Conservation (phyloP, 2,888 invertebrate species). For the Aspidiotus rigidus region DNA sequence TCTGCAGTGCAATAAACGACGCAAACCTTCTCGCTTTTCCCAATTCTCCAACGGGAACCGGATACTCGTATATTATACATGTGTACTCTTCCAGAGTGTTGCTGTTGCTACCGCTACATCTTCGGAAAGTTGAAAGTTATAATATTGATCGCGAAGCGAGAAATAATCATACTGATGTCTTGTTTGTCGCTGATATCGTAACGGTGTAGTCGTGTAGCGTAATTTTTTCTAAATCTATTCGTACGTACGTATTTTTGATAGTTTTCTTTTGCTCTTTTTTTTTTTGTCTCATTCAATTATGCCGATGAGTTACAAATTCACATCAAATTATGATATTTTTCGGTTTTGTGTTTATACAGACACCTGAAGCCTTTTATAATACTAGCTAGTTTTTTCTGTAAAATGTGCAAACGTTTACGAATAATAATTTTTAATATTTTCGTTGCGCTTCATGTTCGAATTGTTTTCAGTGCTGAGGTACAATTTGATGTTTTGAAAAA, state of each 20-base stretch:
- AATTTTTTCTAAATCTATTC: too few species aligned
- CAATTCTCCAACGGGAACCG: too few species aligned
- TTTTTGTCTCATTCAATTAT: slow-evolving; percentile 4
- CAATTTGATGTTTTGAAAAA: slow-evolving; percentile 20
- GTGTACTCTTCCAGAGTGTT: too few species aligned
- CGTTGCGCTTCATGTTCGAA: slow-evolving; percentile 25
- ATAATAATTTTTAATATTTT: slow-evolving; percentile 24
- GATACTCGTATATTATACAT: too few species aligned
- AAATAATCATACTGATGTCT: not conserved
- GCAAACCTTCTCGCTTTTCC: too few species aligned
- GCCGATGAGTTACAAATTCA: slow-evolving; percentile 15
- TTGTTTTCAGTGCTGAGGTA: slow-evolving; percentile 25
- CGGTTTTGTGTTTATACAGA: slow-evolving; percentile 27
- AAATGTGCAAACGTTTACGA: slow-evolving; percentile 30
- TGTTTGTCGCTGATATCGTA: slow-evolving; percentile 8
- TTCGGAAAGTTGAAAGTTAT: slow-evolving; percentile 24
- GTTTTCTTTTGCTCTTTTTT: too few species aligned
- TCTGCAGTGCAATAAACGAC: too few species aligned
- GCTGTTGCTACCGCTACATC: slow-evolving; percentile 5
- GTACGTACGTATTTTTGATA: too few species aligned
- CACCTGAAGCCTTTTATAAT: slow-evolving; percentile 25
- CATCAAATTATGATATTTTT: slow-evolving; percentile 20
- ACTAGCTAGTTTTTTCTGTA: slow-evolving; percentile 25
- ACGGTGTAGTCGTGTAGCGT: slow-evolving; percentile 10
- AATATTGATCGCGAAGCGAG: slow-evolving; percentile 14